phyloP scores from a whole-genome alignment of 2,888 invertebrate genomes.

The Monochamus alternatus region DNA sequence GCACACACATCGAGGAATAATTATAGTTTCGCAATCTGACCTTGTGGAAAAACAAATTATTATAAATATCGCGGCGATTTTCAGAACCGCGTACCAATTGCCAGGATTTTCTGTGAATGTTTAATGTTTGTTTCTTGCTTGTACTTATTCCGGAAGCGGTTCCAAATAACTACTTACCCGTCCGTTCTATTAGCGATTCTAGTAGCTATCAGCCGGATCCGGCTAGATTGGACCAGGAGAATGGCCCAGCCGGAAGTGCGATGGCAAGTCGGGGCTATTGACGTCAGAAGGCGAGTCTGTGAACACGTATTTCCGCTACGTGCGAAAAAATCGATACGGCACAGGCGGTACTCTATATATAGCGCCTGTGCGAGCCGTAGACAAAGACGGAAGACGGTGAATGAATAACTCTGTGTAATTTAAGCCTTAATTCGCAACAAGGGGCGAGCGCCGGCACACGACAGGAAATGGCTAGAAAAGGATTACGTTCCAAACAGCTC shows the following conservation, averaged over 20 bases:
- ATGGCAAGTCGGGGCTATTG: neutral
- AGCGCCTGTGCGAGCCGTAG: conserved; percentile 8
- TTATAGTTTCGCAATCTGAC: conserved; percentile 42
- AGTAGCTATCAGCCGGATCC: neutral
- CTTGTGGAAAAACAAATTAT: conserved; percentile 54
- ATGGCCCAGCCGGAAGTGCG: neutral
- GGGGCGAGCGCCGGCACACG: conserved; percentile 32
- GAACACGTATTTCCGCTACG: conserved; percentile 32
- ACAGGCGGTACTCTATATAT: conserved; percentile 16
- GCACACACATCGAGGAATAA: conserved; percentile 28
- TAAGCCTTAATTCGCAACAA: conserved; percentile 29
- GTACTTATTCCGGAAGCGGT: neutral
- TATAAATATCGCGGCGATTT: conserved; percentile 47
- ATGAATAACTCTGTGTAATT: conserved; percentile 29
- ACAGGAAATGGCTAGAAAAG: conserved; percentile 40
- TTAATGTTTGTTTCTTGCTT: neutral
- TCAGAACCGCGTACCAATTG: conserved; percentile 43
- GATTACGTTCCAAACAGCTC: conserved; percentile 27
- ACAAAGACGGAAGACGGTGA: neutral
- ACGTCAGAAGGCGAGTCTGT: conserved; percentile 9
- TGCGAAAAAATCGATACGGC: conserved; percentile 32
- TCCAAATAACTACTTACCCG: neutral
- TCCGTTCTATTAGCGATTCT: neutral
- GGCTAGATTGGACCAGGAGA: neutral
- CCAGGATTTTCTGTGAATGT: conserved; percentile 14